Percentiles rank a stretch among this genome's conserved stretches.
Conservation (phyloP, 23 tunicate species). For the Phallusia fumigata region DNA sequence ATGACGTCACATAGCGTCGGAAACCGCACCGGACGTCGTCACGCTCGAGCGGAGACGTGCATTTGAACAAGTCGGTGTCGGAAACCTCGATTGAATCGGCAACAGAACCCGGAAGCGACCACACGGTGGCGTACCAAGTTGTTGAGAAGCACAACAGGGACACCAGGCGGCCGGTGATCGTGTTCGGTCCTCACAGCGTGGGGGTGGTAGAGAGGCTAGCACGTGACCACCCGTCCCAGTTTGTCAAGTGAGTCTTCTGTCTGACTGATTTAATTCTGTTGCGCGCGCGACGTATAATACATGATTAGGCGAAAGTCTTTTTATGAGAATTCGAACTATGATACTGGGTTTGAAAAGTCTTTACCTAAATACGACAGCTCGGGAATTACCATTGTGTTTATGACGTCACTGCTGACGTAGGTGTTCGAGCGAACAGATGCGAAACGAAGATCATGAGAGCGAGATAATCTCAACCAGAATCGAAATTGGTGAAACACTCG, state of each 20-base stretch:
- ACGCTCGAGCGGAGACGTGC: constrained; percentile 86
- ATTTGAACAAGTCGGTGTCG: constrained; percentile 57
- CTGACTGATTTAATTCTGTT: no score
- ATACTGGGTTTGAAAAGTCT: no score
- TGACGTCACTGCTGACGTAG: constrained; percentile 13
- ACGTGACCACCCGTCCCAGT: constrained; percentile 47
- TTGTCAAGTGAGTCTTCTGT: constrained; percentile 24
- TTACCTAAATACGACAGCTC: no score
- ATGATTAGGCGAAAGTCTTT: no score
- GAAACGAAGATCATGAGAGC: constrained; percentile 11
- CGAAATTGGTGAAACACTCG: constrained; percentile 10
- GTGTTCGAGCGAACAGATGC: constrained; percentile 23
- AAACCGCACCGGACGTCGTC: constrained; percentile 90
- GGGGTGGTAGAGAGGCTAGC: constrained; percentile 61
- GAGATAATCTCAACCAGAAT: constrained; percentile 28
- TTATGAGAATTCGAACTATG: no score
- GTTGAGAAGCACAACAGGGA: constrained; percentile 73
- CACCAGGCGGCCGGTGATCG: constrained; percentile 64
- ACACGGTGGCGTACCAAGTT: constrained; percentile 74
- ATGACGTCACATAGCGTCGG: constrained; percentile 34
- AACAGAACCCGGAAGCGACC: constrained; percentile 28
- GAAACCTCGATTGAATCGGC: constrained; percentile 82
- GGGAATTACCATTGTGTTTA: not conserved
- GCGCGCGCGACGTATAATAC: no score
- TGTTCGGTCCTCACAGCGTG: constrained; percentile 78